Evolutionary conservation across 2,888 invertebrate genomes (phyloP), one percentile per base, ranked within the genome.

Genomic region (Drosophila picticornis): DNA sequence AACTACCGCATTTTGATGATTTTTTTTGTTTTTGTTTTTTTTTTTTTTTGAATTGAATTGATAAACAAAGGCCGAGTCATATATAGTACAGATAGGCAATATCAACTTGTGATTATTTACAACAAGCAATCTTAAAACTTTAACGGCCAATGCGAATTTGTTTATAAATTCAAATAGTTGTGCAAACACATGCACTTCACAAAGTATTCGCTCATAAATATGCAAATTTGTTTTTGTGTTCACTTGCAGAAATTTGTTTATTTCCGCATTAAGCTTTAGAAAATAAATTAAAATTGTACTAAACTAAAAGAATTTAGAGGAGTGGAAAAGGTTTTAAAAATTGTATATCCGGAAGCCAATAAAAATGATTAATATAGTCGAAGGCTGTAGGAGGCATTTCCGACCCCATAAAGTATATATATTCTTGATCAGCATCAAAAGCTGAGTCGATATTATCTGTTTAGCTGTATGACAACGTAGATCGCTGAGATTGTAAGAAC

Each of bases 21-120:
- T 32, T 32, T 32, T 32, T 32, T 53, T 0, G 11, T 32, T 53
- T 0, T 32, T 11, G 5, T n/a, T 32, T 32, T 32, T 32, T 32
- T 32, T 32, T 32, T 32, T 32, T 53, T 0, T 32, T 11, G 5
- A 13, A 34, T 34, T 34, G 16, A 31, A 22, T 46, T 46, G 40
- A 55, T 69, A 69, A 69, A 48, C 56, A 62, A 55, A 48, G 58
- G 38, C 50, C 48, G 9, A 46, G 9, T 16, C 46, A 50, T 50
- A 40, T 11, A 32, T 31, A 46, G 56, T 57, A 63, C 53, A 32
- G 40, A 40, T 72, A 46, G 46, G 25, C 22, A 46, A 46, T 46
- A 46, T 25, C 46, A 46, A 27, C 22, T 25, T 16, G 9, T 25
- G 7, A 46, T 25, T 40, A 64, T 72, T 72, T 64, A 72, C 34